phyloP scores from a whole-genome alignment of 2,888 invertebrate species.

The Ornithoptera priamus region DNA sequence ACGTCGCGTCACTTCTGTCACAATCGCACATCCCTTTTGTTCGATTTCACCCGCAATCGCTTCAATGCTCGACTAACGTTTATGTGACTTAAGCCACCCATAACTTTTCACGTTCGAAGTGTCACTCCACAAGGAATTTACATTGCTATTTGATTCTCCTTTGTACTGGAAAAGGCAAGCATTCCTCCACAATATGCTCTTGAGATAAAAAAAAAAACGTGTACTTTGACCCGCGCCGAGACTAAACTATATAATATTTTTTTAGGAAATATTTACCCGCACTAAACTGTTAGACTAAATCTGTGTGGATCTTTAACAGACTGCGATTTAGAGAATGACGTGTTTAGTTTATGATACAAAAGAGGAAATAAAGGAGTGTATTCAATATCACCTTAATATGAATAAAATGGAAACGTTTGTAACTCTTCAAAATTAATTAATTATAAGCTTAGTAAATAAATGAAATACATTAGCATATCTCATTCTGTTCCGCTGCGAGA shows the following conservation, averaged over 20 bases:
- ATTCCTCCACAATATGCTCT: background rate
- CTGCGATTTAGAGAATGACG: background rate
- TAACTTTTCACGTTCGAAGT: constrained; percentile 23
- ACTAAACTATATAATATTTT: no score
- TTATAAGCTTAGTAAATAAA: constrained; percentile 37
- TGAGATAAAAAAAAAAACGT: no score
- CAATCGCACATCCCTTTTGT: constrained; percentile 37
- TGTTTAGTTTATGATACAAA: background rate
- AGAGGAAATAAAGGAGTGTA: background rate
- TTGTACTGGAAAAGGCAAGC: background rate
- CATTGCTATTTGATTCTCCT: background rate
- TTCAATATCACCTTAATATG: constrained; percentile 7
- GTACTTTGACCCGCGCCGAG: no score
- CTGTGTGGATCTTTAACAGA: background rate
- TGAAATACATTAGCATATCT: constrained; percentile 42
- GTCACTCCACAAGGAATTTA: constrained; percentile 5
- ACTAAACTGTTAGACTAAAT: no score
- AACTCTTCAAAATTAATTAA: constrained; percentile 27
- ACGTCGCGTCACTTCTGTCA: constrained; percentile 37
- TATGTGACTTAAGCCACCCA: constrained; percentile 35
- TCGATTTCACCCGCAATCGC: constrained; percentile 32
- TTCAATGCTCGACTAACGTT: constrained; percentile 31
- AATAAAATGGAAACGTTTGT: constrained; percentile 15
- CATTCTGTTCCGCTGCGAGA: constrained; percentile 37
- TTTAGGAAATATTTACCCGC: no score